Percentiles rank a stretch among this genome's conserved stretches.
Evolutionary conservation across 2,113 vertebrate genomes (phyloP).

Genomic region (Helogale parvula): DNA sequence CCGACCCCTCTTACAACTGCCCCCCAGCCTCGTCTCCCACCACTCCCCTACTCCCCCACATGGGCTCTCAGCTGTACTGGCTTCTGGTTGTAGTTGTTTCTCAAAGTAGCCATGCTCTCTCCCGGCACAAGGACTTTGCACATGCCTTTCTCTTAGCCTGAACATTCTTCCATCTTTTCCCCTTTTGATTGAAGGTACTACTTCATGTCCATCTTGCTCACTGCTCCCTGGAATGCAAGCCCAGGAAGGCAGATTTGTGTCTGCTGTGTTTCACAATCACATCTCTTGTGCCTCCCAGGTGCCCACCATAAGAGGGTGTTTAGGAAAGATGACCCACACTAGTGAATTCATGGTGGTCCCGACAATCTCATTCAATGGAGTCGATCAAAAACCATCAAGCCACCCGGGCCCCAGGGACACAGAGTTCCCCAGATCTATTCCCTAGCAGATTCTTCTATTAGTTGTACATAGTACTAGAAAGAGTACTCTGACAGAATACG

Average conservation of each 20-base stretch:
- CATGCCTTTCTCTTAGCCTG: background rate
- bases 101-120: background rate
- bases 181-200: background rate
- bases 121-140: background rate
- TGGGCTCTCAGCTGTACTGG: too few relatives aligned
- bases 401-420: rapidly evolving
- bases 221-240: background rate
- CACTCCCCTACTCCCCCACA: rapidly evolving
- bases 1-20: background rate
- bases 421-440: background rate
- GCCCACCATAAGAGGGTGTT: background rate
- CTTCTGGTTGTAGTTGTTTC: background rate
- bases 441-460: background rate
- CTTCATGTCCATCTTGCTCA: background rate
- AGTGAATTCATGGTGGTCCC: background rate
- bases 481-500: background rate
- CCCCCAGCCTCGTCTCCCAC: rapidly evolving
- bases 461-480: background rate
- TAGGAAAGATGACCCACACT: background rate
- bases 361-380: background rate
- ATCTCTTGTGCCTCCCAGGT: background rate
- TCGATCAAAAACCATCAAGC: background rate
- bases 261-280: too few relatives aligned
- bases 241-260: background rate
- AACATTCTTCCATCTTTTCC: background rate